Conservation (phyloP, 2,113 vertebrate species). For the Pogonocichla stellata region DNA sequence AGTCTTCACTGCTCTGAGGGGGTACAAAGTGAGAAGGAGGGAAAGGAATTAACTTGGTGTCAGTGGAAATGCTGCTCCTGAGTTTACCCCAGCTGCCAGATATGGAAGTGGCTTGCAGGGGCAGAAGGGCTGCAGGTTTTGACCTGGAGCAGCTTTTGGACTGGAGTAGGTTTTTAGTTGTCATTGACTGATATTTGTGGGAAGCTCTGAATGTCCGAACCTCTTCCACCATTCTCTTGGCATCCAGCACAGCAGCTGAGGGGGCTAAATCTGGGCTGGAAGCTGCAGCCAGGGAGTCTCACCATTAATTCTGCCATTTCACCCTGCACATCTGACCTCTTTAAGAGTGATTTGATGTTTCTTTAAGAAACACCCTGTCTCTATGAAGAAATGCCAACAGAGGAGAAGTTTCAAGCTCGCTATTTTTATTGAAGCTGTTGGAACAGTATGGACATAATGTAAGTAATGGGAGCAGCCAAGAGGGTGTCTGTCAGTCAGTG, state of each 20-base stretch:
- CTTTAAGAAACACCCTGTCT: conserved; percentile 54
- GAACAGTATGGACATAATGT: conserved; percentile 42
- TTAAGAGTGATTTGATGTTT: conserved; percentile 35
- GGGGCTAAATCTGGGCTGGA: neutral
- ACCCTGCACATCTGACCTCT: conserved; percentile 29
- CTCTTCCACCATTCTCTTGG: neutral
- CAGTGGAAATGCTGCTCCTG: neutral
- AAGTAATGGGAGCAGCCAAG: conserved; percentile 31
- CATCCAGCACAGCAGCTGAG: neutral
- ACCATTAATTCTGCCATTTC: conserved; percentile 25
- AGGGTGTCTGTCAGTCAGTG: conserved; percentile 41
- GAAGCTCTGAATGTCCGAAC: neutral
- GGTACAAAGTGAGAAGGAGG: neutral
- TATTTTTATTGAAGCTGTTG: conserved; percentile 61
- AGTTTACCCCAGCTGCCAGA: neutral
- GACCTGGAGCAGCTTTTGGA: neutral
- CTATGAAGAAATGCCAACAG: conserved; percentile 59
- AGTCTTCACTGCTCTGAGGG: neutral
- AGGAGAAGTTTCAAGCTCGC: conserved; percentile 22
- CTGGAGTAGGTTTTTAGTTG: neutral
- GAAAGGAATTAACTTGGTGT: neutral
- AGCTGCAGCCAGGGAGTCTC: neutral
- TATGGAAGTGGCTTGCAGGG: neutral
- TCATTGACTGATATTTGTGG: neutral
- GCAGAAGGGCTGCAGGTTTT: neutral